Base-by-base conservation (phyloP, 2,797 vertebrate genomes). In the Helostoma temminkii region DNA sequence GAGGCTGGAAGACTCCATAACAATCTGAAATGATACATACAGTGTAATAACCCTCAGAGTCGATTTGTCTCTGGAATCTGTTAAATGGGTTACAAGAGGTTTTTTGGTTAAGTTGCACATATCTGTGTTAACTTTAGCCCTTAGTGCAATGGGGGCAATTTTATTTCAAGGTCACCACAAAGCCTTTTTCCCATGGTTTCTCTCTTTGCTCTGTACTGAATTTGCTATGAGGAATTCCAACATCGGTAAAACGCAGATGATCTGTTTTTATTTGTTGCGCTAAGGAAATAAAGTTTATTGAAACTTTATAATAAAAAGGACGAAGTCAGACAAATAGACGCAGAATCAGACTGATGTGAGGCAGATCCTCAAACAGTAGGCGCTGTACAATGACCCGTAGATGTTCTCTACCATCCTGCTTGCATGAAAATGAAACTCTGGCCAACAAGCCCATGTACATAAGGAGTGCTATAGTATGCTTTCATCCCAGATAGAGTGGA, bases 401-500 rank as follows among this genome's bases (percentile, higher is more conserved):
- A 81, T 72, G 49, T 66, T 54, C 55, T 50, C 56, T 11, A 46
- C 37, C 37, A 25, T 21, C 16, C 56, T 22, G 45, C 67, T 70
- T 50, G 63, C 58, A 65, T 56, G 41, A 52, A 74, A 65, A 71
- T 39, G 22, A 47, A 58, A 55, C 52, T 47, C 41, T 61, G 49
- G 64, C 63, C 64, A 68, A 45, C 34, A 8, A 52, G 66, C 72
- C 78, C 57, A 30, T 73, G 64, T 70, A 53, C 76, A 72, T 28
- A 25, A 79, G 69, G 53, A 76, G 74, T 75, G 68, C 55, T 85
- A 62, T 71, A 86, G 74, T 81, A 66, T 68, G 80, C 87, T 91
- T 91, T 92, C 85, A 92, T 89, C 84, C 82, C 71, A 86, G 89
- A 84, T 74, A 85, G 87, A 91, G 89, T 91, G 89, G 89, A 80